Evolutionary conservation across 2,797 vertebrate genomes (phyloP).

Genomic region (Chelon labrosus): DNA sequence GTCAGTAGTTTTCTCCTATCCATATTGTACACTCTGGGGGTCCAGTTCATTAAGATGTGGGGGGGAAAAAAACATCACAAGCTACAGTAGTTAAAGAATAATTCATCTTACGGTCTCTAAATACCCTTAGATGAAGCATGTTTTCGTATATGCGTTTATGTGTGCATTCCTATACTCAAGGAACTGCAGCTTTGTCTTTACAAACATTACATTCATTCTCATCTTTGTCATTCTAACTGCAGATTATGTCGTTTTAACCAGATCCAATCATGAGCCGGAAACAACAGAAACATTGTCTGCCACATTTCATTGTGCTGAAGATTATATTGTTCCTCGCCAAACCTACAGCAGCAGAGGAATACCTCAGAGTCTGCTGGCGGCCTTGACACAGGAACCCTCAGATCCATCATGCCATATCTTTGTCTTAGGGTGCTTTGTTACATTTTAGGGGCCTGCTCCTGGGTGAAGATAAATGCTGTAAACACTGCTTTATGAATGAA

Average conservation of each 20-base stretch:
- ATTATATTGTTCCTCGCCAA: slow-evolving; percentile 49
- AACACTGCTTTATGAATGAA: slow-evolving; percentile 85
- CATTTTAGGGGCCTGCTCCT: slow-evolving; percentile 74
- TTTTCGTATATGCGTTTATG: background rate
- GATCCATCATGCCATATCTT: slow-evolving; percentile 75
- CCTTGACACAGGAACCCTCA: slow-evolving; percentile 66
- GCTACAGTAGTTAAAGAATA: slow-evolving; percentile 1
- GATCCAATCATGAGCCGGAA: slow-evolving; percentile 60
- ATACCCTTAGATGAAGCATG: slow-evolving; percentile 4
- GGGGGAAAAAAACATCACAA: slow-evolving; percentile 21
- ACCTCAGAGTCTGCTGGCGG: slow-evolving; percentile 51
- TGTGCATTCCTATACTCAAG: background rate
- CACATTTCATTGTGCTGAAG: slow-evolving; percentile 40
- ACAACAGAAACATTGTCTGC: slow-evolving; percentile 58
- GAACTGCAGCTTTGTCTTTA: slow-evolving; percentile 11
- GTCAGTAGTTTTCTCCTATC: slow-evolving; percentile 25
- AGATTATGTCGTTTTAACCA: slow-evolving; percentile 39
- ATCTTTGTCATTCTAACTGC: slow-evolving; percentile 39
- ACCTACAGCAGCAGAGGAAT: slow-evolving; percentile 48
- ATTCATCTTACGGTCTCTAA: background rate
- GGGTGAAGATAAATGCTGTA: slow-evolving; percentile 84
- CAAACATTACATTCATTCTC: slow-evolving; percentile 31
- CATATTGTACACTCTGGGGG: slow-evolving; percentile 26
- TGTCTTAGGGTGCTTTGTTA: slow-evolving; percentile 78
- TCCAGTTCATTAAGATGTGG: slow-evolving; percentile 38